phyloP scores from a whole-genome alignment of 2,113 vertebrate species.

The Dolichotis patagonum region DNA sequence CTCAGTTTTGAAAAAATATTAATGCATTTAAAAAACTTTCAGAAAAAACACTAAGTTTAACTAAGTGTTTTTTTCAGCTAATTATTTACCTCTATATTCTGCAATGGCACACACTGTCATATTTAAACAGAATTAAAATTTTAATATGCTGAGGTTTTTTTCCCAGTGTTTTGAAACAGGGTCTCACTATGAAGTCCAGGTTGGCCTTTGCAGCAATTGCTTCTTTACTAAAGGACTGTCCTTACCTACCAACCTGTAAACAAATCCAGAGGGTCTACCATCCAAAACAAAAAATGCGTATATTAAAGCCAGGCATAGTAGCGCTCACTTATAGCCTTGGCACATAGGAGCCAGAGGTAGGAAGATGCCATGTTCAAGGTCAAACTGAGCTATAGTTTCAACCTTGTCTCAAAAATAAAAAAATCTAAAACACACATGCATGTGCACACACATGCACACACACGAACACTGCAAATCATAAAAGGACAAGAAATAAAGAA shows the following conservation, averaged over 20 bases:
- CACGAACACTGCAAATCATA: background rate
- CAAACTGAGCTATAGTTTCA: background rate
- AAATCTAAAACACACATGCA: background rate
- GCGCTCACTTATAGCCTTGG: background rate
- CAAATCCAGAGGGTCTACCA: background rate
- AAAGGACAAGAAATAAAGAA: background rate
- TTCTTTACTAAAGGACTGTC: background rate
- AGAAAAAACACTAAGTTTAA: conserved; percentile 22
- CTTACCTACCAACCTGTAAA: background rate
- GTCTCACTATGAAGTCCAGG: background rate
- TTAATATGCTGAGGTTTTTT: background rate
- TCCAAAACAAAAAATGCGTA: background rate
- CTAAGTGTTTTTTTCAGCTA: background rate
- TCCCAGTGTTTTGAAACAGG: background rate
- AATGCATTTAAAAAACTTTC: background rate
- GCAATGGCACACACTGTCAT: background rate
- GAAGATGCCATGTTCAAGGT: background rate
- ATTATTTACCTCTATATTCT: conserved; percentile 53
- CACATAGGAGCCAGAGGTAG: background rate
- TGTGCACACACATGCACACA: background rate
- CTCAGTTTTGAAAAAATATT: conserved; percentile 1
- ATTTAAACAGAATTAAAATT: conserved; percentile 10
- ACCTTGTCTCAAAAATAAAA: background rate
- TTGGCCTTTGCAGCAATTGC: background rate
- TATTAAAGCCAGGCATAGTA: background rate